A percentile compares a stretch with the other conserved stretches of the same genome.
These are phyloP conservation scores for Hoplostethus mediterraneus DNA, from an alignment of 2,797 vertebrate species.

Conservation along the genomic window DNA sequence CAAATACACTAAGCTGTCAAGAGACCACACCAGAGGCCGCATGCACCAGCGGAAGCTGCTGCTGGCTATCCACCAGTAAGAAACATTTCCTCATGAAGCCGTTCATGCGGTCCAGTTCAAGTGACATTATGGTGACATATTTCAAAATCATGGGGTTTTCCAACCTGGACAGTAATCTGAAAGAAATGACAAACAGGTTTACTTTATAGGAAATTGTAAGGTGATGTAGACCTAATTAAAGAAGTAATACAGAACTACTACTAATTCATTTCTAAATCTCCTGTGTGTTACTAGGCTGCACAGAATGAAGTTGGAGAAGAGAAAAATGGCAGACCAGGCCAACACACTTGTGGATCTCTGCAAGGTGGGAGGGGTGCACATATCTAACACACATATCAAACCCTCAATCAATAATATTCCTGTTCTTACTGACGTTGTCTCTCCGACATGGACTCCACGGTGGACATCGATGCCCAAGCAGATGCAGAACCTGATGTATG, in stretches of 20 bases:
- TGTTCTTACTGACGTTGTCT: neutral
- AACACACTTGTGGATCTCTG: constrained; percentile 93
- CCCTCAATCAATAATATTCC: constrained; percentile 10
- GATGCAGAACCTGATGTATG: constrained; percentile 81
- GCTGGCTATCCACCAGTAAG: constrained; percentile 98
- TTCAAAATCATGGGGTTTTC: neutral
- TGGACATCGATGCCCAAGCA: constrained; percentile 20
- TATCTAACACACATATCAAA: neutral
- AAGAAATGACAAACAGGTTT: too few species aligned
- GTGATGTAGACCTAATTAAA: too few species aligned
- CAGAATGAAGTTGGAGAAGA: constrained; percentile 93
- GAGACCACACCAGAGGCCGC: constrained; percentile 92
- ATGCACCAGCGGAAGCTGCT: constrained; percentile 96
- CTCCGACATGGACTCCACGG: neutral
- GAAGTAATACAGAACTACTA: neutral
- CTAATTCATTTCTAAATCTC: neutral
- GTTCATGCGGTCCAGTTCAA: neutral
- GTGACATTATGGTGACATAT: neutral
- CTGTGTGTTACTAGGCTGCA: constrained; percentile 83
- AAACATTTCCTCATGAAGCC: constrained; percentile 3
- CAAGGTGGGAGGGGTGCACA: constrained; percentile 86
- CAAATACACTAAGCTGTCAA: constrained; percentile 94
- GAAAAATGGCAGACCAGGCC: constrained; percentile 92
- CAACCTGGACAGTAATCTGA: neutral
- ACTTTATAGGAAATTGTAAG: too few species aligned